phyloP scores from a whole-genome alignment of 2,113 vertebrate species.

The Heterotis niloticus region DNA sequence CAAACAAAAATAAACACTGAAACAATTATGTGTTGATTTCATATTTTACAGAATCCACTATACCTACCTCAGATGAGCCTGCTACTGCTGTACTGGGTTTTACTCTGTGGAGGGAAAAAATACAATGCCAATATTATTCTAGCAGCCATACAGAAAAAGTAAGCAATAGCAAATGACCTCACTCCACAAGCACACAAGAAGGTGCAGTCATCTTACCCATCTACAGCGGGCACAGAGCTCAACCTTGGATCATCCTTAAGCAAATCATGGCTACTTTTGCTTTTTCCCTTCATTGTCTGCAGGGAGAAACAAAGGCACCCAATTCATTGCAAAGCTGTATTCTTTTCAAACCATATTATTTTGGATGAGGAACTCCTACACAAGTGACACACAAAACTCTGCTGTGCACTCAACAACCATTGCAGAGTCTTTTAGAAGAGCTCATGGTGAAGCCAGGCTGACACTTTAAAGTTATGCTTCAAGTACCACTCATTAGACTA shows the following conservation, averaged over 20 bases:
- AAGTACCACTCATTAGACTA: too few relatives aligned
- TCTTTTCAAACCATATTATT: neutral
- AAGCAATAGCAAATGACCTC: too few relatives aligned
- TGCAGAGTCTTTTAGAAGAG: too few relatives aligned
- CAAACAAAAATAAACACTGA: too few relatives aligned
- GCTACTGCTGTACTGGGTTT: constrained; percentile 31
- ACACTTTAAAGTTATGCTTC: too few relatives aligned
- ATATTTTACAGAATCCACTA: neutral
- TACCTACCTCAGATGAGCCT: constrained; percentile 45
- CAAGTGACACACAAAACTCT: too few relatives aligned
- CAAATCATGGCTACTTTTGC: constrained; percentile 96
- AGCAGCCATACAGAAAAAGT: too few relatives aligned
- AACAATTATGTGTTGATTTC: too few relatives aligned
- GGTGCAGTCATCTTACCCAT: constrained; percentile 70
- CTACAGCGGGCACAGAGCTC: constrained; percentile 85
- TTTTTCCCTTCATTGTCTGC: constrained; percentile 92
- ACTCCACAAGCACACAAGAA: neutral
- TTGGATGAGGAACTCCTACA: neutral
- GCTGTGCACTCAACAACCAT: too few relatives aligned
- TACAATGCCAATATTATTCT: neutral
- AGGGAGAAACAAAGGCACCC: constrained; percentile 25
- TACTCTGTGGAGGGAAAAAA: constrained; percentile 36
- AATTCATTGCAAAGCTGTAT: neutral
- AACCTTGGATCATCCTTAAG: constrained; percentile 89
- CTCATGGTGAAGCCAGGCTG: too few relatives aligned